A percentile compares a stretch with the other conserved stretches of the same genome.
Conservation (phyloP, 2,113 vertebrate genomes). For the Andinoacara biseriatus region DNA sequence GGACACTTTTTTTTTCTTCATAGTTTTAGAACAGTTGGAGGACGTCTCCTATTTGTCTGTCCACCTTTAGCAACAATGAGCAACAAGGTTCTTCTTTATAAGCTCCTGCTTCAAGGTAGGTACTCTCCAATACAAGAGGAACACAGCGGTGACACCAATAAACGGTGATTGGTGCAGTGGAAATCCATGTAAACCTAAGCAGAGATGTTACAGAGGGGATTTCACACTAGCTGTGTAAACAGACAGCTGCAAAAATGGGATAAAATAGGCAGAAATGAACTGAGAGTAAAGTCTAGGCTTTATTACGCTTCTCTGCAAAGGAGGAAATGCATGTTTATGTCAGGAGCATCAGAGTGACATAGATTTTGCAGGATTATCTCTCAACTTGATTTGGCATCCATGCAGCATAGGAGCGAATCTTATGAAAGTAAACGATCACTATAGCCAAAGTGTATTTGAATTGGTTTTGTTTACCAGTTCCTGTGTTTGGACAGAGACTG, state of each 20-base stretch:
- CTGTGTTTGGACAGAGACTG: background rate
- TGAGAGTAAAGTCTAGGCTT: background rate
- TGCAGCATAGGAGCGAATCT: no score
- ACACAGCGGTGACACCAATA: background rate
- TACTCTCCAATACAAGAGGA: background rate
- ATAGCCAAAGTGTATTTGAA: background rate
- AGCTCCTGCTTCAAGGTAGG: fast-evolving
- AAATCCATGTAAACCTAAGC: background rate
- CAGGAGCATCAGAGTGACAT: background rate
- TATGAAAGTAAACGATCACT: background rate
- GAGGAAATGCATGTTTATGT: background rate
- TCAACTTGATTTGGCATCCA: background rate
- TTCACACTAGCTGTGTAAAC: background rate
- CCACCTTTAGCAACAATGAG: no score
- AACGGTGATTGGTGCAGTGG: background rate
- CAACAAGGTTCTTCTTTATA: no score
- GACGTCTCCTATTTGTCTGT: background rate
- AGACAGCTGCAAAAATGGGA: background rate
- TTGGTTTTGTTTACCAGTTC: background rate
- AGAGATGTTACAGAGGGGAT: background rate
- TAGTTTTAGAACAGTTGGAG: background rate
- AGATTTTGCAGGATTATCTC: background rate
- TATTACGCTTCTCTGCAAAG: background rate
- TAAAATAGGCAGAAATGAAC: background rate
- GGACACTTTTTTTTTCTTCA: background rate